Conservation (phyloP, 2,888 invertebrate genomes). For the Pomacea canaliculata region DNA sequence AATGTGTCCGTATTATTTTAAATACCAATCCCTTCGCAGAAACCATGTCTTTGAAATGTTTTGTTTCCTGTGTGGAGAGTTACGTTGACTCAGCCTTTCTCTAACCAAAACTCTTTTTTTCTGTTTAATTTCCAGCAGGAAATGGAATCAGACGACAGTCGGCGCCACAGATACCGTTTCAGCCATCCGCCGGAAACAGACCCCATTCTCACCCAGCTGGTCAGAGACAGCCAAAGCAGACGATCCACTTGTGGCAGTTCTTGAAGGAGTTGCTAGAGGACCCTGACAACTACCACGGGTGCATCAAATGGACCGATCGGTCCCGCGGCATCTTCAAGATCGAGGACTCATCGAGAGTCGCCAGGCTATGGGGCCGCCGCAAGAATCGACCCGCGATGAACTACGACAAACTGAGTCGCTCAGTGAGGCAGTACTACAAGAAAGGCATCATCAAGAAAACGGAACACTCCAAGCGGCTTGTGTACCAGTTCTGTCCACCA, state of each 20-base stretch:
- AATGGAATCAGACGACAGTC: no score
- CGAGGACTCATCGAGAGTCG: constrained; percentile 96
- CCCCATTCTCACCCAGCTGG: background rate
- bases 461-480: constrained; percentile 95
- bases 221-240: constrained; percentile 45
- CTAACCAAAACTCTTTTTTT: no score
- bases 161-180: no score
- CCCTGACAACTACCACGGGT: constrained; percentile 85
- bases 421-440: constrained; percentile 38
- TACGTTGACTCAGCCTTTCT: no score
- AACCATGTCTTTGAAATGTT: no score
- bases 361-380: constrained; percentile 96
- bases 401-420: constrained; percentile 85
- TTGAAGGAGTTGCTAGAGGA: constrained; percentile 86
- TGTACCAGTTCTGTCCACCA: constrained; percentile 95
- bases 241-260: constrained; percentile 98
- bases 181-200: no score
- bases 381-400: constrained; percentile 99
- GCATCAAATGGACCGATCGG: constrained; percentile 97
- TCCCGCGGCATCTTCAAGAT: constrained; percentile 92
- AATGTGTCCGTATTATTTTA: no score
- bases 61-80: no score
- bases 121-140: no score
- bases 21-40: no score
- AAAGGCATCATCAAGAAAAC: constrained; percentile 89